phyloP scores from a whole-genome alignment of 1,140 invertebrate species.

The Papilio xuthus region DNA sequence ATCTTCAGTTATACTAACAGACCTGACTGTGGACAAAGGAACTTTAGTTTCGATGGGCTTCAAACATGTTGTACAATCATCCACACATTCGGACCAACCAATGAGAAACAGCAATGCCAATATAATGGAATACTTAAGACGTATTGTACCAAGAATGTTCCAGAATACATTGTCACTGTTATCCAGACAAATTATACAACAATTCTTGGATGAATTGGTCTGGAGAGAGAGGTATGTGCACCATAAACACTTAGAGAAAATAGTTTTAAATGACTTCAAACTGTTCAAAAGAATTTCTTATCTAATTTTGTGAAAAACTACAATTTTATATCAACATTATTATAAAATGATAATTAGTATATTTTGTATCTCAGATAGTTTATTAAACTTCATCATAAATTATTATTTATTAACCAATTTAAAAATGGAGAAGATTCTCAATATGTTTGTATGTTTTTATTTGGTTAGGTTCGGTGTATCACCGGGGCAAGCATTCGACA shows the following conservation, averaged over 20 bases:
- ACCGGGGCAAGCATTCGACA: slow-evolving; percentile 90
- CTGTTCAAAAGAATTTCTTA: too few relatives aligned
- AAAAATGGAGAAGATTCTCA: too few relatives aligned
- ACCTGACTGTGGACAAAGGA: slow-evolving; percentile 91
- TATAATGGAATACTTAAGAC: slow-evolving; percentile 93
- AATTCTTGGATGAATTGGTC: slow-evolving; percentile 93
- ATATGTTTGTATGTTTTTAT: slow-evolving; percentile 1
- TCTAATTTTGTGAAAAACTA: too few relatives aligned
- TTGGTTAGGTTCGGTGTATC: slow-evolving; percentile 85
- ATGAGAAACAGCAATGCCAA: slow-evolving; percentile 86
- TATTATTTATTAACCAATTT: too few relatives aligned
- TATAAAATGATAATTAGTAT: too few relatives aligned
- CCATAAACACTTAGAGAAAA: background rate
- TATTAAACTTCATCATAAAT: too few relatives aligned
- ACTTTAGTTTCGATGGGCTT: slow-evolving; percentile 90
- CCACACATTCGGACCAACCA: slow-evolving; percentile 83
- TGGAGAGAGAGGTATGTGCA: slow-evolving; percentile 83
- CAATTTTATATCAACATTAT: too few relatives aligned
- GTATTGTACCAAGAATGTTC: slow-evolving; percentile 94
- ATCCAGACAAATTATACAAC: slow-evolving; percentile 92
- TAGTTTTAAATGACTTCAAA: background rate
- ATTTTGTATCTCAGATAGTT: too few relatives aligned
- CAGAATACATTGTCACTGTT: slow-evolving; percentile 92
- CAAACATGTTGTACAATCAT: slow-evolving; percentile 86
- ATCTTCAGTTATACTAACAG: slow-evolving; percentile 89